phyloP scores from a whole-genome alignment of 2,797 vertebrate species.

The Acrossocheilus wenchowensis region DNA sequence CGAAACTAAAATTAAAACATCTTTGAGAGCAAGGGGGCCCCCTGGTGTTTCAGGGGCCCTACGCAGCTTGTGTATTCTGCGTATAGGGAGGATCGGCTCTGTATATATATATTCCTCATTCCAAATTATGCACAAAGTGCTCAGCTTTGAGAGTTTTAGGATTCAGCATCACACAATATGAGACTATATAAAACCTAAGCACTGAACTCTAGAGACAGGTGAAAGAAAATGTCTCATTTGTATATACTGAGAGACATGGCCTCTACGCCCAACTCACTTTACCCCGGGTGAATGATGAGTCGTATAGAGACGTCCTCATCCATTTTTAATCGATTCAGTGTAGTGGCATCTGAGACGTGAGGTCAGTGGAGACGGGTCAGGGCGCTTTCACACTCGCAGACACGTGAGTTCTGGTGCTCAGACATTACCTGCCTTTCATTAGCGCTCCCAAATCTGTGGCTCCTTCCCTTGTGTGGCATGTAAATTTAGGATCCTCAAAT shows the following conservation, averaged over 20 bases:
- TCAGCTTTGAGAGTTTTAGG: background rate
- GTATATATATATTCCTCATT: background rate
- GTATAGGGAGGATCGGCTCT: too few species aligned
- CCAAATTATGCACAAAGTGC: background rate
- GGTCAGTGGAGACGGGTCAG: conserved; percentile 67
- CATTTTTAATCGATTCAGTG: conserved; percentile 74
- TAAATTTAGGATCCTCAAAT: conserved; percentile 59
- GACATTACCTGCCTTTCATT: conserved; percentile 12
- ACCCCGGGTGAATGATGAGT: conserved; percentile 43
- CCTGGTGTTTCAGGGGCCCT: too few species aligned
- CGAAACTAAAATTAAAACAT: too few species aligned
- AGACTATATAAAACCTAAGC: background rate
- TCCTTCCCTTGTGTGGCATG: conserved; percentile 30
- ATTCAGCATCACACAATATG: background rate
- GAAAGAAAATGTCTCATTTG: conserved; percentile 41
- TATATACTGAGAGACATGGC: background rate
- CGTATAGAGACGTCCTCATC: conserved; percentile 74
- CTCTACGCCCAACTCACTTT: conserved; percentile 33
- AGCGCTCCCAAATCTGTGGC: conserved; percentile 15
- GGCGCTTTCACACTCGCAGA: conserved; percentile 50
- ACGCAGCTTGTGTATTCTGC: too few species aligned
- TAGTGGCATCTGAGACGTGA: conserved; percentile 66
- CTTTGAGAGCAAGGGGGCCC: too few species aligned
- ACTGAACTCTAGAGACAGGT: conserved; percentile 33
- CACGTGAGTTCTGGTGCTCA: background rate